Evolutionary conservation across 2,888 invertebrate species (phyloP).

Genomic region (Melanostoma mellinum): DNA sequence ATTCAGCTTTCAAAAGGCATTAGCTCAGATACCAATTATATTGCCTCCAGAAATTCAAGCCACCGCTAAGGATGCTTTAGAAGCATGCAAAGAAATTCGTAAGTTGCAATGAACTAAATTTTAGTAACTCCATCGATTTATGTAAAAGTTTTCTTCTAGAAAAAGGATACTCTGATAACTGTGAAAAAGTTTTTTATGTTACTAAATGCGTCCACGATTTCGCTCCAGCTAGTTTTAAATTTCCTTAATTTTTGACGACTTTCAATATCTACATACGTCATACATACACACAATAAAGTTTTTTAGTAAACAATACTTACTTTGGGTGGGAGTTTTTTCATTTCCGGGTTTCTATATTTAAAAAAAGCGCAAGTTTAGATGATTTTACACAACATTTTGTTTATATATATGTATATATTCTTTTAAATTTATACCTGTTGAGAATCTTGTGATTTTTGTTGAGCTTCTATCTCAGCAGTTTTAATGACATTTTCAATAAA

Average conservation of each 20-base stretch:
- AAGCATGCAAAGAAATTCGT: constrained; percentile 78
- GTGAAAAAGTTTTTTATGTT: constrained; percentile 77
- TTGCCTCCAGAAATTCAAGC: constrained; percentile 78
- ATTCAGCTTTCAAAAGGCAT: constrained; percentile 77
- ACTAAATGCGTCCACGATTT: constrained; percentile 79
- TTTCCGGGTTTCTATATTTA: constrained; percentile 75
- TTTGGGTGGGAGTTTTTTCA: constrained; percentile 77
- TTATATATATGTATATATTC: neutral
- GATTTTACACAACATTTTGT: neutral
- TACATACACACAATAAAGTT: constrained; percentile 10
- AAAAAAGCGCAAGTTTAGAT: constrained; percentile 15
- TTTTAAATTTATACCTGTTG: constrained; percentile 80
- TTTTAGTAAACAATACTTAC: constrained; percentile 75
- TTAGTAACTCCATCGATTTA: too few relatives aligned
- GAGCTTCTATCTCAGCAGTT: constrained; percentile 85
- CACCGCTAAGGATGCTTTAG: constrained; percentile 75
- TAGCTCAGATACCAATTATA: constrained; percentile 79
- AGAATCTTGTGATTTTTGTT: constrained; percentile 82
- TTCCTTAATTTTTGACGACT: constrained; percentile 75
- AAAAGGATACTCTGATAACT: constrained; percentile 78
- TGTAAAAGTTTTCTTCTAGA: constrained; percentile 73
- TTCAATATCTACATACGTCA: neutral
- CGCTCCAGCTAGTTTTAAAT: constrained; percentile 77
- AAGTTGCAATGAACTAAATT: constrained; percentile 68
- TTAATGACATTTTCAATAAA: constrained; percentile 85